Evolutionary conservation across 1,140 invertebrate species (phyloP), one percentile per base, ranked within the genome.

Genomic region (Ridgeia piscesae): DNA sequence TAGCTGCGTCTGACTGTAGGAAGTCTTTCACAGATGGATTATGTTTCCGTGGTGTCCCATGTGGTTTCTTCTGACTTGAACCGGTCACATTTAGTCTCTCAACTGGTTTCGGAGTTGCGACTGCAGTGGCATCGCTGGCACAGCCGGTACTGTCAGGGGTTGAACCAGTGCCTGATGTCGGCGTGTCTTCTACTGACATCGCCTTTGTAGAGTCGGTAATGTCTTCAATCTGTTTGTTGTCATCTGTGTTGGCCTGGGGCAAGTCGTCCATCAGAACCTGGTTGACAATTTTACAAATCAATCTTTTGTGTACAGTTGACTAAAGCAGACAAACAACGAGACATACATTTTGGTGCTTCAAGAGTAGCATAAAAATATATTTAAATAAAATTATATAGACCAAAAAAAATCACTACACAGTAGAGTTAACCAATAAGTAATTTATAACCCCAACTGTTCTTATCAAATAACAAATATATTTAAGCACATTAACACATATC

Each of bases 11-110:
- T 92, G 94, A 92, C 88, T 34, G 35, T 17, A 34, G 35, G 34
- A 95, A 92, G 34, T 95, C 94, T 33, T 93, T 93, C 88, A 95
- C 91, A 35, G 93, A 93, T 33, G 93, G 93, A 34, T 93, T 94
- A 33, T 91, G 93, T 48, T 94, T 94, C 31, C 50, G 91, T 42
- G 34, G 91, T 90, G 34, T 90, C 17, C 89, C 35, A n/a, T 90
- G 35, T 42, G 34, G 35, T n/a, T 42, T 33, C 91, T 91, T 91
- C 14, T 48, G 33, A 35, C n/a, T 34, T 33, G 33, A 91, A 6
- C 11, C 91, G 4, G 91, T 35, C 42, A 14, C 91, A 91, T 33
- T 11, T 1, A 21, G 14, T 31, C 27, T 77, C 27, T 77, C 58
- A 4, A 21, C 58, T 21, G 58, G 58, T 31, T 27, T 77, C 27